These are phyloP conservation scores for Platalea minor DNA, from an alignment of 2,797 vertebrate species.

Conservation along the genomic window DNA sequence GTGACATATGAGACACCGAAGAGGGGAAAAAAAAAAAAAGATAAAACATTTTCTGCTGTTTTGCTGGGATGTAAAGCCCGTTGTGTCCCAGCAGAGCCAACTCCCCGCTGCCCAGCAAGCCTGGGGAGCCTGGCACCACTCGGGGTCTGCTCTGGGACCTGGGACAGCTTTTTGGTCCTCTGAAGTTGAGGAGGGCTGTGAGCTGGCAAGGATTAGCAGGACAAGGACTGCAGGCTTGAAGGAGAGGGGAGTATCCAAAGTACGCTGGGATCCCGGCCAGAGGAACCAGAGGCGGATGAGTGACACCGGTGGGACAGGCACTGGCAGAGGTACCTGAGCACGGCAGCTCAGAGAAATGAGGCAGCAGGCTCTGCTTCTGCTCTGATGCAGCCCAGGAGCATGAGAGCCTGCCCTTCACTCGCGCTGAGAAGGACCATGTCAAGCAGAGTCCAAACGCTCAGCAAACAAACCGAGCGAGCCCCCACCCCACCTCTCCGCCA, in stretches of 20 bases:
- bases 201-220: neutral
- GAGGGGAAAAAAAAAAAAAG: neutral
- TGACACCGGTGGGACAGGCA: neutral
- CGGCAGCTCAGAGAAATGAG: accelerated
- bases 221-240: neutral
- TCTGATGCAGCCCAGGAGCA: neutral
- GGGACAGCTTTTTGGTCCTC: neutral
- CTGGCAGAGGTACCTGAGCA: neutral
- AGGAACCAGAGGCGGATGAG: neutral
- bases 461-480: neutral
- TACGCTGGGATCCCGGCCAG: neutral
- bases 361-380: neutral
- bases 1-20: neutral
- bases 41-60: neutral
- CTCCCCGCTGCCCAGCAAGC: neutral
- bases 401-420: neutral
- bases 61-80: neutral
- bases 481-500: neutral
- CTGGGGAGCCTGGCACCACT: neutral
- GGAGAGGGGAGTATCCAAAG: neutral
- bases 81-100: neutral
- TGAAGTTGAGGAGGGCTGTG: neutral
- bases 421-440: accelerated
- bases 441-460: neutral
- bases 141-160: neutral